Base-by-base conservation (phyloP, 1,140 invertebrate species). In the Rhynchophorus ferrugineus region DNA sequence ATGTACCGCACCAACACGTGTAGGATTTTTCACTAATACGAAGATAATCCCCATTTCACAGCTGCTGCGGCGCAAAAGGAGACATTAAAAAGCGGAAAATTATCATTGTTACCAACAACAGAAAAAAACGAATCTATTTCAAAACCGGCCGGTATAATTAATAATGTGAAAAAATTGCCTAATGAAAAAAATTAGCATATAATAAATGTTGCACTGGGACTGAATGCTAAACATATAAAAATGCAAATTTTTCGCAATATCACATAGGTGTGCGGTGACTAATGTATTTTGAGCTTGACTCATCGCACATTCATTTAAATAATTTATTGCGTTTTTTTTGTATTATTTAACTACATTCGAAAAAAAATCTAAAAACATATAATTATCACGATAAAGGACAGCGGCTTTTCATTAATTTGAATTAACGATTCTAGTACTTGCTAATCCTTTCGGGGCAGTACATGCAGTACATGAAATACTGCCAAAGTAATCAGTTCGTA, bases 171-270 rank as follows among this genome's bases (percentile, higher is more conserved):
- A 38, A 49, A 49, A 49, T 33, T 49, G 7, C 8, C 45, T 47
- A 47, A 51, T 44, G 41, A 44, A 51, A 51, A 43, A 47, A 34
- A 53, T 53, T 53, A 39, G 38, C 50, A 53, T 53, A 54, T 45
- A 47, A 54, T 54, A 42, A 47, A 48, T 39, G 37, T 54, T 54
- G 44, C 52, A 54, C 48, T 36, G 21, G 37, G 45, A 43, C 45
- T 43, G 37, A 54, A 43, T 43, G 29, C 19, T 43, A 54, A 46
- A 39, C 48, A 49, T 49, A 11, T 48, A 42, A 42, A 42, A 49
- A 49, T 49, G 48, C 38, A 33, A 49, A 49, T 49, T 49, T 49
- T 34, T 42, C 14, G 38, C 39, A 46, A 35, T 46, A 46, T 46
- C 24, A 53, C 43, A 53, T 53, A 46, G 50, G 50, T 42, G 50